These are phyloP conservation scores for Augochlora pura DNA, from an alignment of 1,140 invertebrate species.

Conservation along the genomic window DNA sequence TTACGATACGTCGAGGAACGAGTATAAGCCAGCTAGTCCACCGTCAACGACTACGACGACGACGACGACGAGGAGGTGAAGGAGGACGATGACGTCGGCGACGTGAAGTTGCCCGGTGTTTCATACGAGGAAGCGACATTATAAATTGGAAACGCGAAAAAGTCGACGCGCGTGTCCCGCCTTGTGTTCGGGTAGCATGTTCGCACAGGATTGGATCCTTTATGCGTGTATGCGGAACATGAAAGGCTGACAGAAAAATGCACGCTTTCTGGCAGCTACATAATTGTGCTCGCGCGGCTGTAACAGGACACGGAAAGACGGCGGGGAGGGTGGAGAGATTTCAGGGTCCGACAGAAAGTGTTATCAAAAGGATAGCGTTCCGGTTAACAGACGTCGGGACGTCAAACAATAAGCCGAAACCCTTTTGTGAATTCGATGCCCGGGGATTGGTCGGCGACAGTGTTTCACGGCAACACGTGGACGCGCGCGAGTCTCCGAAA, in stretches of 20 bases:
- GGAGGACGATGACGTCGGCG: too few species aligned
- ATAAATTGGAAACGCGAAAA: slow-evolving; percentile 32
- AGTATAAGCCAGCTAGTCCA: too few species aligned
- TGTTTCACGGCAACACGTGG: too few species aligned
- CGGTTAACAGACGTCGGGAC: neutral
- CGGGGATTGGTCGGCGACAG: too few species aligned
- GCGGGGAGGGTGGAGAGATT: neutral
- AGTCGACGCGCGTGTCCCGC: neutral
- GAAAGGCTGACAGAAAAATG: slow-evolving; percentile 16
- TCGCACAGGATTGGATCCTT: neutral
- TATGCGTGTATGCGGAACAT: neutral
- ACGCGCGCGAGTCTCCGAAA: too few species aligned
- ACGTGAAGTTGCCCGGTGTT: slow-evolving; percentile 7
- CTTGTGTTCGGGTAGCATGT: neutral
- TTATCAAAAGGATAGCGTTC: neutral
- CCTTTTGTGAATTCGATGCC: too few species aligned
- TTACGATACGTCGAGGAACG: slow-evolving; percentile 1
- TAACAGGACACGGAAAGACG: neutral
- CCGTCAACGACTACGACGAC: neutral
- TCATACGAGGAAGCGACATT: slow-evolving; percentile 15
- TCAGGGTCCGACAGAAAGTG: neutral
- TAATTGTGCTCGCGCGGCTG: slow-evolving; percentile 11
- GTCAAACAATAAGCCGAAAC: neutral
- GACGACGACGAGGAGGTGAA: too few species aligned
- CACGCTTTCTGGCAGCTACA: neutral